These are phyloP conservation scores for Notarius quadriscutis DNA, from an alignment of 2,113 vertebrate genomes.

Conservation along the genomic window DNA sequence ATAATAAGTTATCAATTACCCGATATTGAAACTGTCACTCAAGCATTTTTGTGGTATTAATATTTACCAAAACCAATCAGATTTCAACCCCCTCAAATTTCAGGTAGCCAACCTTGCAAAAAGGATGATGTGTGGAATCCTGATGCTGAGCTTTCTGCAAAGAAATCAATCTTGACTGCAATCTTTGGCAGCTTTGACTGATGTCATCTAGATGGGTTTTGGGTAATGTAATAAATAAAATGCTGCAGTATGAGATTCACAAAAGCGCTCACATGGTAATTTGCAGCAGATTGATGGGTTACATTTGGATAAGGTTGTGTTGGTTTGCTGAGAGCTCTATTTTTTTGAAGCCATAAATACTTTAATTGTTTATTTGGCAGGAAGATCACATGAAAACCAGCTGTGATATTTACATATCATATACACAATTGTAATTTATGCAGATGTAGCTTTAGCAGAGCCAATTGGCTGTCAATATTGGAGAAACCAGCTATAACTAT, in stretches of 20 bases:
- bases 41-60: background rate
- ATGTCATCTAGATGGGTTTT: slow-evolving; percentile 21
- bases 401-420: slow-evolving; percentile 5
- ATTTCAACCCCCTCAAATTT: background rate
- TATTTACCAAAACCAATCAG: background rate
- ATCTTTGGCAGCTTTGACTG: slow-evolving; percentile 18
- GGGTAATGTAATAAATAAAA: slow-evolving; percentile 39
- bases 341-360: slow-evolving; percentile 29
- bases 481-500: background rate
- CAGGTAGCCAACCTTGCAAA: background rate
- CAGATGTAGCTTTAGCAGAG: background rate
- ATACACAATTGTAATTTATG: background rate
- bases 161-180: slow-evolving; percentile 11
- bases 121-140: background rate
- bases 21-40: background rate
- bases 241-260: slow-evolving; percentile 10
- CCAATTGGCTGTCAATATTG: slow-evolving; percentile 8
- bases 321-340: slow-evolving; percentile 6
- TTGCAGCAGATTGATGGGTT: slow-evolving; percentile 42
- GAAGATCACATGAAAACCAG: background rate
- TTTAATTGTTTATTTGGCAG: slow-evolving; percentile 40
- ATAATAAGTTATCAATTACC: background rate
- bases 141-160: slow-evolving; percentile 9
- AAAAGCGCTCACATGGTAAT: slow-evolving; percentile 35
- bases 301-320: slow-evolving; percentile 33